Evolutionary conservation across 2,797 vertebrate genomes (phyloP).

Genomic region (Cynodonichthys magdalenae): DNA sequence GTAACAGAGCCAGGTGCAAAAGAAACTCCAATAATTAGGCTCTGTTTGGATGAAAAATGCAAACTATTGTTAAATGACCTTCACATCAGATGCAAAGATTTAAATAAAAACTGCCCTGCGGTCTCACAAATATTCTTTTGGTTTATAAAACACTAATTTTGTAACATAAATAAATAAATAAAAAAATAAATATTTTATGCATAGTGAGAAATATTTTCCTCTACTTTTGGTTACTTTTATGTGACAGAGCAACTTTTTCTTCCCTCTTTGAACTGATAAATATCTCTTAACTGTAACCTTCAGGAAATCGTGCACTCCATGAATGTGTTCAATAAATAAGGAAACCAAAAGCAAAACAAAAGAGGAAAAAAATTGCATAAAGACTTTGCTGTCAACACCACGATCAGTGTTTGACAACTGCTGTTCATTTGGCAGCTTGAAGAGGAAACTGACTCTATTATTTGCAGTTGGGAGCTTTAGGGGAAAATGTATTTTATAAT

Average conservation of each 20-base stretch:
- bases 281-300: slow-evolving; percentile 18
- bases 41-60: too few species aligned
- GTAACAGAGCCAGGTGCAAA: too few species aligned
- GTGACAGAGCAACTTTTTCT: too few species aligned
- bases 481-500: slow-evolving; percentile 26
- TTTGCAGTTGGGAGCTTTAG: slow-evolving; percentile 25
- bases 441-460: slow-evolving; percentile 15
- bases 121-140: too few species aligned
- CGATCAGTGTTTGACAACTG: slow-evolving; percentile 49
- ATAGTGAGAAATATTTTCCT: not conserved
- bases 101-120: too few species aligned
- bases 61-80: too few species aligned
- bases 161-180: too few species aligned
- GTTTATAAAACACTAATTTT: too few species aligned
- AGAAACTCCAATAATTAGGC: too few species aligned
- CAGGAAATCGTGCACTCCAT: slow-evolving; percentile 12
- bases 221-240: not conserved
- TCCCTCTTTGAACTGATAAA: not conserved
- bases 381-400: slow-evolving; percentile 34
- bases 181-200: too few species aligned
- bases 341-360: slow-evolving; percentile 24
- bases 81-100: too few species aligned
- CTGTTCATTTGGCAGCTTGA: slow-evolving; percentile 34
- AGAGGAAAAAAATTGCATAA: slow-evolving; percentile 16
- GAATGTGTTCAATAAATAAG: slow-evolving; percentile 37